Evolutionary conservation across 2,113 vertebrate genomes (phyloP), one percentile per base, ranked within the genome.

Genomic region (Pogona vitticeps): DNA sequence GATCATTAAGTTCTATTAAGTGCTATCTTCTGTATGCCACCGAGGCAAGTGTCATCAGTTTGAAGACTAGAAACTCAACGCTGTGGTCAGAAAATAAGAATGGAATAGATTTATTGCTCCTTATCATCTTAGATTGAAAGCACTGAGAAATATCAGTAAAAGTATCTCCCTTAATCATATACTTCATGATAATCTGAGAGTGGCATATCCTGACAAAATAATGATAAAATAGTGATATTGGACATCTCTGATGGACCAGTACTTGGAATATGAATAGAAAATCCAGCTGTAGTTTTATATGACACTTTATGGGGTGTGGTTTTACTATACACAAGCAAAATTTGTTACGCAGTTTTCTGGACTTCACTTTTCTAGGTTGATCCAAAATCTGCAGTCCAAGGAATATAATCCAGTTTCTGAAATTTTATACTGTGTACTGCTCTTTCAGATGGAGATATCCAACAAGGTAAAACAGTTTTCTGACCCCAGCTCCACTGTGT

Each of bases 1-100:
- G 78, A 82, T 82, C 71, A n/a, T n/a, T n/a, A n/a, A n/a, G n/a
- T n/a, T n/a, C n/a, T n/a, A n/a, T n/a, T n/a, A n/a, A n/a, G n/a
- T n/a, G n/a, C n/a, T n/a, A n/a, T 67, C 86, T 77, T 91, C 86
- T 86, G 13, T 67, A 88, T 89, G 86, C 80, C 26, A 52, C 42
- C 46, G 40, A 9, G 90, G 85, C 91, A 88, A 86, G 81, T 88
- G 52, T 42, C 75, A 76, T 46, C 72, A 72, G 14, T 0, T 26
- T 78, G 68, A 68, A 76, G 3, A 0, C 0, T 0, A 88, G 81
- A 89, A 46, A 10, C 58, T 38, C 9, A 52, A 63, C 85, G 76
- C 83, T 80, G 23, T 76, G 83, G 70, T 56, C 1, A 15, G 79
- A 65, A 36, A 84, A 58, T 58, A 14, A 76, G 33, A 76, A 63